These are phyloP conservation scores for Drosophila triauraria DNA, from an alignment of 1,140 invertebrate species.

Conservation along the genomic window DNA sequence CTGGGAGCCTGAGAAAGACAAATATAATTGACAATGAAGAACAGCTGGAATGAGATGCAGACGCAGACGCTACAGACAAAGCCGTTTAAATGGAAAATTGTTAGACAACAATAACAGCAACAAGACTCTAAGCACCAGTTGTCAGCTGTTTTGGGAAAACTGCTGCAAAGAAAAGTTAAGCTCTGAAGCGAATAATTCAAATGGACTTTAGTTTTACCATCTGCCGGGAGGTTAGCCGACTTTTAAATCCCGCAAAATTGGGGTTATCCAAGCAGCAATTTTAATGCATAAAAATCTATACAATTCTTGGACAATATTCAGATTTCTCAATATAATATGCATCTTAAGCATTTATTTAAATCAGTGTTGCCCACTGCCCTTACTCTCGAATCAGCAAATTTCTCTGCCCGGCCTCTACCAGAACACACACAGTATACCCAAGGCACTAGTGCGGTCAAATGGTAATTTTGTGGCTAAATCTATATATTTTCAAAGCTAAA, in stretches of 20 bases:
- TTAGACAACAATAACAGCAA: constrained; percentile 23
- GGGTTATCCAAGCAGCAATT: neutral
- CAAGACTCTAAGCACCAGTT: constrained; percentile 14
- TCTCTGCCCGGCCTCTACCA: no score
- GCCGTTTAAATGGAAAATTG: constrained; percentile 54
- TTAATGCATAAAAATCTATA: neutral
- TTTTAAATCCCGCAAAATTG: neutral
- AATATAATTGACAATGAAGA: constrained; percentile 54
- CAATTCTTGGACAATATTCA: no score
- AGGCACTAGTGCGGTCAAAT: no score
- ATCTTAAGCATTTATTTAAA: no score
- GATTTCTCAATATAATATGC: no score
- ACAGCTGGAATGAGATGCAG: constrained; percentile 43
- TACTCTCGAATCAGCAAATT: no score
- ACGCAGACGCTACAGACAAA: constrained; percentile 25
- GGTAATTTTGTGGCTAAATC: no score
- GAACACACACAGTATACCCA: no score
- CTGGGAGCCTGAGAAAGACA: constrained; percentile 70
- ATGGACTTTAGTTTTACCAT: neutral
- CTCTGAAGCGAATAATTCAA: constrained; percentile 9
- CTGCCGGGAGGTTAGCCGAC: no score
- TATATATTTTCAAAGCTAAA: no score
- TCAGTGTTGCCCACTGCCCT: no score
- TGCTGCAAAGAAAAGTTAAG: constrained; percentile 3
- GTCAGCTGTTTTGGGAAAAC: constrained; percentile 42